Base-by-base conservation (phyloP, 64 coral and sea anemone species). In the Actinia equina region DNA sequence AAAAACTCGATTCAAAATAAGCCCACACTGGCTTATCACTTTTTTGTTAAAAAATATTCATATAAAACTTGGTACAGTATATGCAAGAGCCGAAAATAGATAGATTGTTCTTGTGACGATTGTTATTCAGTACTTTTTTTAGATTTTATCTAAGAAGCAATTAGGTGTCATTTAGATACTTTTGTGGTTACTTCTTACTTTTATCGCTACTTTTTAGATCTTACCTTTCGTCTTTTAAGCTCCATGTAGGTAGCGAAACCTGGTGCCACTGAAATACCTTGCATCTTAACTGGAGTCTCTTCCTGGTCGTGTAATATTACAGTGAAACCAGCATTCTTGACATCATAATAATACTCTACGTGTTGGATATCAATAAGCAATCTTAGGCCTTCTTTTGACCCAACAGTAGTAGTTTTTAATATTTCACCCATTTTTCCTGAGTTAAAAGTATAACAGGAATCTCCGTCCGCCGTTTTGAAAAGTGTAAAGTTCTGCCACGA, bases 201-300 rank as follows among this genome's bases (percentile, higher is more conserved):
- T 14, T 25, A 0, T 23, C 5, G 7, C 7, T n/a, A 23, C 6
- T 57, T 57, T 57, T 57, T 14, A 79, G 78, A 81, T 81, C 16
- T 81, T 83, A 93, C 94, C 91, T 96, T 61, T 88, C 59, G 27
- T 57, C 91, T 90, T 42, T 87, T 89, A 5, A 96, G 91, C 52
- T 93, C 94, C 85, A 96, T 93, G 55, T 96, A 96, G 15, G 94
- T 93, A 6, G 94, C 92, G 71, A 96, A 96, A 1, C 94, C 94
- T 1, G 94, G 94, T 1, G 94, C 59, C 2, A 96, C 91, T 2
- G 91, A 92, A 53, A 90, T 87, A 1, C 94, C 94, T 53, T 96
- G 94, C 91, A 96, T 93, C 27, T 92, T 92, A 12, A 90, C 91
- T 7, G 94, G 94, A 4, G 94, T 93, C 15, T 96, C 94, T 17